These are phyloP conservation scores for Cryptoprocta ferox DNA, from an alignment of 2,797 vertebrate genomes.

Conservation along the genomic window DNA sequence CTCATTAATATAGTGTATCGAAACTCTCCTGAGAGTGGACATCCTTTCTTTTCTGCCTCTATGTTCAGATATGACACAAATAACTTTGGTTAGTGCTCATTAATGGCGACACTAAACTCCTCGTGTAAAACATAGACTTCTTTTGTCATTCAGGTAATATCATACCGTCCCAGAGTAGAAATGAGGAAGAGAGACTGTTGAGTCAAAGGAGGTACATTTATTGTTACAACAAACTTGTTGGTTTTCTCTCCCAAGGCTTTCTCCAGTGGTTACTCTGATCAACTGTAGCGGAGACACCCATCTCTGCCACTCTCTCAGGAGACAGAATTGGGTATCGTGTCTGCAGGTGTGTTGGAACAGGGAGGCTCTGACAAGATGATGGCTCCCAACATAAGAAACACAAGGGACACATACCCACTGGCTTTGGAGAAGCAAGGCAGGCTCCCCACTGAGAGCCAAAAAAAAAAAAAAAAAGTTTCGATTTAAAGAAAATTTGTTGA, in stretches of 20 bases:
- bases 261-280: background rate
- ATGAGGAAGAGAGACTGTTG: background rate
- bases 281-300: background rate
- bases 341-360: background rate
- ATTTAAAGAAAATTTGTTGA: background rate
- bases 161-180: background rate
- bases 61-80: background rate
- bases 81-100: background rate
- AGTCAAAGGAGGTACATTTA: background rate
- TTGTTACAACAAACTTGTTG: background rate
- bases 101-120: background rate
- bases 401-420: background rate
- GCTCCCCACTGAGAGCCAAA: background rate
- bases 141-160: background rate
- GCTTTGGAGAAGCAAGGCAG: background rate
- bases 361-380: background rate
- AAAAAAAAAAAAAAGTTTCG: background rate
- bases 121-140: background rate
- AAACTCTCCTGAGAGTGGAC: background rate
- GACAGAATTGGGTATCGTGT: background rate
- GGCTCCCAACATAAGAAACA: background rate
- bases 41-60: background rate
- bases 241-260: background rate
- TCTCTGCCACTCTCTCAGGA: background rate
- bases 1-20: background rate